Base-by-base conservation (phyloP, 2,797 vertebrate genomes). In the Crenuchus spilurus region DNA sequence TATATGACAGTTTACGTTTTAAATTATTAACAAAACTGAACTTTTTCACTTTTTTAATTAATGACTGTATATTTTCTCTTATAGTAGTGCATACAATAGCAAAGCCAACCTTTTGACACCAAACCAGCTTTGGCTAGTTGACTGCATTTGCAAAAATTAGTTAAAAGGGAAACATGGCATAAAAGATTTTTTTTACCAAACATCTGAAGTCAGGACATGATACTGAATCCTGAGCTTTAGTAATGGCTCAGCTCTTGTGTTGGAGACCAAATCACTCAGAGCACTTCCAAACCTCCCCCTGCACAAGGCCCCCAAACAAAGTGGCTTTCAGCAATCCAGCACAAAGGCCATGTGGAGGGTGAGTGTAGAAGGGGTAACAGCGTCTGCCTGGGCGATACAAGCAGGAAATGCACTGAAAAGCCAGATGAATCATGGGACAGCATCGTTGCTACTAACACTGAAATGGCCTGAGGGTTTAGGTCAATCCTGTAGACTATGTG, bases 401-500 rank as follows among this genome's bases (percentile, higher is more conserved):
- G 66, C 72, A 67, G 79, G 74, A 84, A 82, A 82, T 26, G 76
- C 84, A 75, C 81, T 74, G 78, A 85, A 88, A 87, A 82, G 79
- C 75, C 83, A 35, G 35, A 84, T 85, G 86, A 86, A 85, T 84
- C 82, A 83, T 60, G 74, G 81, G 84, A 81, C 81, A 87, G 83
- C 72, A 74, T 73, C 55, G 79, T 60, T 54, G 57, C 24, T 33
- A 35, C 35, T 49, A 55, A 68, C 52, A 49, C 64, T 37, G 57
- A 77, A 82, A 81, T 52, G 24, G 77, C 82, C 85, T 82, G 26
- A 1, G 88, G 78, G 82, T 87, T 81, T 75, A 77, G 85, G 83
- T 87, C 84, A 84, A 82, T 54, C 11, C 66, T 75, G 76, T 62
- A 44, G 76, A 84, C 72, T 82, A 76, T 73, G 58, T 13, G 55